A percentile compares a stretch with the other conserved stretches of the same genome.
Conservation (phyloP, 2,888 invertebrate species). For the Fragum sueziense region DNA sequence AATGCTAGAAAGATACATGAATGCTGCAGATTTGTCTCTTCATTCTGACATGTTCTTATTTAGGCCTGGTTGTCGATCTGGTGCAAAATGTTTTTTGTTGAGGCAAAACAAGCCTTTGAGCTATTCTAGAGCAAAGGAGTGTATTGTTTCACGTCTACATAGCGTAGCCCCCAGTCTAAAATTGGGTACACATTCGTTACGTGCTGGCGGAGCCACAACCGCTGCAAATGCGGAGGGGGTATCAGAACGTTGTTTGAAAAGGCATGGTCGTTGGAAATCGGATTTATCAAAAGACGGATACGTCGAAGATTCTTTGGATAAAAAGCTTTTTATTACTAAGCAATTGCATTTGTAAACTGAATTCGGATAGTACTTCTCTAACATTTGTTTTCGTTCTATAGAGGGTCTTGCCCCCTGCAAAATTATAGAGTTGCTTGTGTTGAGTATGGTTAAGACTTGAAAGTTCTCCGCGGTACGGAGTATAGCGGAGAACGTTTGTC, state of each 20-base stretch:
- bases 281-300: slow-evolving; percentile 32
- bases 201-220: slow-evolving; percentile 26
- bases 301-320: slow-evolving; percentile 29
- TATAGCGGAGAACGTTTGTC: slow-evolving; percentile 3
- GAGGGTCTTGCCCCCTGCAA: not conserved
- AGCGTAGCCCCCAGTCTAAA: slow-evolving; percentile 34
- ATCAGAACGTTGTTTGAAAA: slow-evolving; percentile 26
- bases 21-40: not conserved
- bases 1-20: slow-evolving; percentile 30
- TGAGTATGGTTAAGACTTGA: slow-evolving; percentile 3
- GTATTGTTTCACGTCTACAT: slow-evolving; percentile 26
- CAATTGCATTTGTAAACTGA: slow-evolving; percentile 28
- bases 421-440: not conserved
- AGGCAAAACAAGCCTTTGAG: slow-evolving; percentile 28
- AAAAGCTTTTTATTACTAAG: slow-evolving; percentile 17
- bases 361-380: not conserved
- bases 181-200: slow-evolving; percentile 29
- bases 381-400: slow-evolving; percentile 1
- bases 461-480: not conserved
- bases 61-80: slow-evolving; percentile 25
- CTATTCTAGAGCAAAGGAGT: slow-evolving; percentile 36
- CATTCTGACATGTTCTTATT: slow-evolving; percentile 19
- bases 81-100: slow-evolving; percentile 12
- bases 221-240: slow-evolving; percentile 21
- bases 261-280: slow-evolving; percentile 41